Base-by-base conservation (phyloP, 2,797 vertebrate species). In the Ctenopoma multispine region DNA sequence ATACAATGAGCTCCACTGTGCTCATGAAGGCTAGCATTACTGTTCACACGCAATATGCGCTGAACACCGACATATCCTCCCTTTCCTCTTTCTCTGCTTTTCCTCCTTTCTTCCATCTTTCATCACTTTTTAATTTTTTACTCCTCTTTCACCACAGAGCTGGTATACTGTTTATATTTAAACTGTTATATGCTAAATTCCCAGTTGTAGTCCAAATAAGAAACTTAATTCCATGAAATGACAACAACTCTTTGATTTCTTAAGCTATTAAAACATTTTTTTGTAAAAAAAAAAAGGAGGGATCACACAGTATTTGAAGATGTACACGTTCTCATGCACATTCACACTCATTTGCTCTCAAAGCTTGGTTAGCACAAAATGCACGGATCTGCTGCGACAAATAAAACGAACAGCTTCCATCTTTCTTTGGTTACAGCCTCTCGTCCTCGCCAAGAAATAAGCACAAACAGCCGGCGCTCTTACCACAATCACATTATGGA, bases 1-100 rank as follows among this genome's bases (percentile, higher is more conserved):
- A 90, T 73, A 93, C 90, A 92, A 91, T 91, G 89, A 82, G 85
- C 77, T 89, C 82, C 88, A 72, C 87, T 92, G 91, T 92, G 86
- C 89, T 87, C 87, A 83, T 80, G 74, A 89, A 89, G 85, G 84
- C 87, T 70, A 78, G 82, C 79, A 84, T 90, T 90, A 88, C 81
- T 78, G 80, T 87, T 92, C 89, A 93, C 89, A 92, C 90, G 90
- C 90, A 79, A 92, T 83, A 74, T 60, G 63, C 80, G 36, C 63
- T 17, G n/a, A 67, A 80, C 74, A 72, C 70, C 46, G 29, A 77
- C 83, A 84, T 27, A 69, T 71, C 60, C 74, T 41, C 55, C 24
- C 57, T 38, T 62, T 17, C 55, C 31, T 9, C 34, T 27, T 23
- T 69, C 50, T 59, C 31, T 14, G 41, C 69, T 65, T 67, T 62